Evolutionary conservation across 2,113 vertebrate genomes (phyloP).

Genomic region (human): GRCh38 chr3:134624001-134624500

Average conservation of each 20-base stretch:
- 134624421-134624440: neutral
- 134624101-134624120: too few relatives aligned
- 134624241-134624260: neutral
- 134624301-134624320: neutral
- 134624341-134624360: neutral
- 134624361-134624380: neutral
- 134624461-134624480: neutral
- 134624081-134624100: neutral
- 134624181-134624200: neutral
- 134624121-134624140: neutral
- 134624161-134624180: neutral
- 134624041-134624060: neutral
- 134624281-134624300: neutral
- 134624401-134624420: neutral
- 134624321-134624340: neutral
- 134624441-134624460: neutral
- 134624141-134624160: fast-evolving
- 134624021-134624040: neutral
- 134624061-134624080: neutral
- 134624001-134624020: neutral
- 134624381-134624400: neutral
- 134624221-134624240: neutral
- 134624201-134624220: neutral
- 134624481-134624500: neutral
- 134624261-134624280: neutral